Percentiles rank a stretch among this genome's conserved stretches.
These are phyloP conservation scores for Tragelaphus eurycerus DNA, from an alignment of 2,797 vertebrate genomes.

Conservation along the genomic window DNA sequence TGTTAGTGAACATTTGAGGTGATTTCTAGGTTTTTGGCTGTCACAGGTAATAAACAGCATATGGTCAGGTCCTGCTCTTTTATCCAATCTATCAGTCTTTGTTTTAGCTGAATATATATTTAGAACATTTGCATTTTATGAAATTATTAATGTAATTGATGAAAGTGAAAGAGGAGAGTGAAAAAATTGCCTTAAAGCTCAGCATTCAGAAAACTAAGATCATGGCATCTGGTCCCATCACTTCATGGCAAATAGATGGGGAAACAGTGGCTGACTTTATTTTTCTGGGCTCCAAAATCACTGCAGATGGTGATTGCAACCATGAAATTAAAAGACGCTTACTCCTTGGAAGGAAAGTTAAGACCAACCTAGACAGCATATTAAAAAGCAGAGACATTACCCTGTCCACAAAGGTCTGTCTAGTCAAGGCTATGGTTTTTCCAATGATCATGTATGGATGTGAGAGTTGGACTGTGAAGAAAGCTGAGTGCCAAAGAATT, in stretches of 20 bases:
- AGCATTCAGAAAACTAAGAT: neutral
- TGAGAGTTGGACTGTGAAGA: neutral
- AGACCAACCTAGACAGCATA: neutral
- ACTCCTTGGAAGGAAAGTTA: neutral
- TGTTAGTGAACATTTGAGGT: neutral
- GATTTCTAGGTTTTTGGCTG: neutral
- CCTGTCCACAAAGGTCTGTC: neutral
- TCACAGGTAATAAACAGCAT: neutral
- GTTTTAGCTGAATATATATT: neutral
- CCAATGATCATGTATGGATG: neutral
- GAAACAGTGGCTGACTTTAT: neutral
- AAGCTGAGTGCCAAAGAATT: neutral
- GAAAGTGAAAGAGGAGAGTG: neutral
- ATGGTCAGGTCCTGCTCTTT: neutral
- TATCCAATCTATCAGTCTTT: neutral
- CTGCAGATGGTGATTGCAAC: neutral
- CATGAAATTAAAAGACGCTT: neutral
- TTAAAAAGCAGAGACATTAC: neutral
- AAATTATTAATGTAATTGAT: neutral
- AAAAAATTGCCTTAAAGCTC: neutral
- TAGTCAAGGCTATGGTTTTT: neutral
- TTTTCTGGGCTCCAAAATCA: neutral
- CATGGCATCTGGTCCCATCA: neutral
- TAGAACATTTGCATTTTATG: neutral
- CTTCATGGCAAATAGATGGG: neutral